These are phyloP conservation scores for Saccopteryx bilineata DNA, from an alignment of 2,113 vertebrate species.

Conservation along the genomic window DNA sequence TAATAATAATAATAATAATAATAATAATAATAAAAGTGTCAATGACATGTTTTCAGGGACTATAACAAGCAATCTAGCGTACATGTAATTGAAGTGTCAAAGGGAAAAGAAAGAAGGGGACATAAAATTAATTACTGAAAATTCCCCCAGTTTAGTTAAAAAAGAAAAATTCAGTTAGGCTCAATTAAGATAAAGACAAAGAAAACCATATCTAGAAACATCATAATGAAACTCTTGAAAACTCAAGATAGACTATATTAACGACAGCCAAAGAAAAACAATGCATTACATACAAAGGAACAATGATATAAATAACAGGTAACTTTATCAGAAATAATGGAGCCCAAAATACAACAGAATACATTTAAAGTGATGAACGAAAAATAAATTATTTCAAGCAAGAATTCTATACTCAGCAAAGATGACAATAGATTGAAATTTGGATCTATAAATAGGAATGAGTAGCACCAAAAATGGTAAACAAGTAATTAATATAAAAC, in stretches of 20 bases:
- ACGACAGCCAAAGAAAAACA: not conserved
- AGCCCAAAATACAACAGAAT: not conserved
- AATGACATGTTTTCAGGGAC: not conserved
- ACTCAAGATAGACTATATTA: not conserved
- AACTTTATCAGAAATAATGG: conserved; percentile 33
- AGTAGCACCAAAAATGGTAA: not conserved
- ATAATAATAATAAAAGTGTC: not conserved
- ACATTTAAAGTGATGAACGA: not conserved
- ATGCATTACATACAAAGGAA: not conserved
- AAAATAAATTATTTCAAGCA: not conserved
- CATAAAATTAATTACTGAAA: not conserved
- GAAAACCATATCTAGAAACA: not conserved
- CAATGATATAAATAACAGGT: not conserved
- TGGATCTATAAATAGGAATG: not conserved
- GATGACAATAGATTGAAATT: not conserved
- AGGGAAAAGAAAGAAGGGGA: not conserved
- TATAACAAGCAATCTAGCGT: not conserved
- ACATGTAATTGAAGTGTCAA: not conserved
- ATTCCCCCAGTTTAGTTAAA: not conserved
- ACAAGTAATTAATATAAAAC: not conserved
- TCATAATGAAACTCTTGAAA: conserved; percentile 17
- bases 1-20: no score
- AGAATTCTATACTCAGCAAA: not conserved
- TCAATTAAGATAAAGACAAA: conserved; percentile 21
- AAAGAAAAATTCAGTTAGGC: not conserved